Conservation (phyloP, 2,888 invertebrate species). For the Germaria angustata region DNA sequence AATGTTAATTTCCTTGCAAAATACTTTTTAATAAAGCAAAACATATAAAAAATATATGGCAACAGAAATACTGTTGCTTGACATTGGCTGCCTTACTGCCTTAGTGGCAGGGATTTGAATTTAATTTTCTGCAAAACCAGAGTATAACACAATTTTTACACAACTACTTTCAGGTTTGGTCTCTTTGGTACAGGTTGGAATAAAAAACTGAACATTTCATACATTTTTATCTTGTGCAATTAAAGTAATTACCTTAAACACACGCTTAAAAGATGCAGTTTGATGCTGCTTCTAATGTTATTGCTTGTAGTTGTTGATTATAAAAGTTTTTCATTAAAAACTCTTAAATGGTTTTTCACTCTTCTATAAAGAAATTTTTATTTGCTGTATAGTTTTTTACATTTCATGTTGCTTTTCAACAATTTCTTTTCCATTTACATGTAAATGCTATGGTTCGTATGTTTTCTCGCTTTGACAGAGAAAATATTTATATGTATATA, state of each 20-base stretch:
- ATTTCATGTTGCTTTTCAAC: background rate
- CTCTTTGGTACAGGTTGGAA: background rate
- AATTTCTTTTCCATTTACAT: slow-evolving; percentile 32
- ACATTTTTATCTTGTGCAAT: slow-evolving; percentile 8
- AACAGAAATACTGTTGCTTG: background rate
- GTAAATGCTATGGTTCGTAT: slow-evolving; percentile 20
- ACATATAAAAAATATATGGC: background rate
- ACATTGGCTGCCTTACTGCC: slow-evolving; percentile 31
- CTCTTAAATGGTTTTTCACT: slow-evolving; percentile 46
- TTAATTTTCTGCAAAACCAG: background rate
- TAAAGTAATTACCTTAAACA: slow-evolving; percentile 50
- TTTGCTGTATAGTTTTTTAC: slow-evolving; percentile 8
- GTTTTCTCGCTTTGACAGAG: background rate
- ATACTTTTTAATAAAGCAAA: background rate
- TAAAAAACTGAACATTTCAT: background rate
- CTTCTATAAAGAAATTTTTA: slow-evolving; percentile 19
- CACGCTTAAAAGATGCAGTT: slow-evolving; percentile 32
- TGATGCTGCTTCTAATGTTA: background rate
- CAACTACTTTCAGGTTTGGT: background rate
- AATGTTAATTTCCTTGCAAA: slow-evolving; percentile 23
- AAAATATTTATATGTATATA: no score
- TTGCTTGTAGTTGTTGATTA: slow-evolving; percentile 40
- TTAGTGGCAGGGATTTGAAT: slow-evolving; percentile 8
- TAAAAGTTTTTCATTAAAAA: slow-evolving; percentile 59
- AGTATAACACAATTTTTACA: background rate